Base-by-base conservation (phyloP, 1,140 invertebrate species). In the Acromyrmex echinatior region DNA sequence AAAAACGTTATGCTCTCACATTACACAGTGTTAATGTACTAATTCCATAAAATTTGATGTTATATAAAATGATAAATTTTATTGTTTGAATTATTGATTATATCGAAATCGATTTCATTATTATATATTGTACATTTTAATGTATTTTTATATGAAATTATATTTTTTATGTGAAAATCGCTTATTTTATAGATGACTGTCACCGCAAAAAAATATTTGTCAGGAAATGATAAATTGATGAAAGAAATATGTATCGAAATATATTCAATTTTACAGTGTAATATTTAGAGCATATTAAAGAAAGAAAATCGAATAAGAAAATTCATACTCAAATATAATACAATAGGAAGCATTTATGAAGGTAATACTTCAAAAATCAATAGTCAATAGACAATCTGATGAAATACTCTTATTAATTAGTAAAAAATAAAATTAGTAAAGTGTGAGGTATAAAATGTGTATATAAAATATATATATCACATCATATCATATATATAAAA, bases 351-450 rank as follows among this genome's bases (percentile, higher is more conserved):
- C 35, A 73, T 56, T 87, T 39, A 86, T 87, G 65, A 63, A 81
- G 62, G 45, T n/a, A 25, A 21, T 56, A 53, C 10, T 65, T 82
- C 73, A 53, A 73, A 78, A 73, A 74, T 63, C 31, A 71, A 62
- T 31, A 56, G 86, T 63, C 31, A 71, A 62, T 31, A 56, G 86
- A 86, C 62, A 73, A 73, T 49, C 53, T 49, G 68, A 60, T 28
- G 51, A 78, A 81, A 70, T 87, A 62, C 65, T 86, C 39, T 89
- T 89, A 81, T 81, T 82, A 25, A 39, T 25, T 45, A 18, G 53
- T 1, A 25, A 31, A 39, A 1, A 51, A 6, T 28, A 10, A 16
- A 51, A 49, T 28, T 53, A 31, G 18, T n/a, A 73, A 53, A 12
- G 12, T 25, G 18, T 39, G 14, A 49, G 63, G n/a, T 21, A 18